A percentile compares a stretch with the other conserved stretches of the same genome.
These are phyloP conservation scores for Spodoptera exigua DNA, from an alignment of 2,888 invertebrate genomes.

Conservation along the genomic window DNA sequence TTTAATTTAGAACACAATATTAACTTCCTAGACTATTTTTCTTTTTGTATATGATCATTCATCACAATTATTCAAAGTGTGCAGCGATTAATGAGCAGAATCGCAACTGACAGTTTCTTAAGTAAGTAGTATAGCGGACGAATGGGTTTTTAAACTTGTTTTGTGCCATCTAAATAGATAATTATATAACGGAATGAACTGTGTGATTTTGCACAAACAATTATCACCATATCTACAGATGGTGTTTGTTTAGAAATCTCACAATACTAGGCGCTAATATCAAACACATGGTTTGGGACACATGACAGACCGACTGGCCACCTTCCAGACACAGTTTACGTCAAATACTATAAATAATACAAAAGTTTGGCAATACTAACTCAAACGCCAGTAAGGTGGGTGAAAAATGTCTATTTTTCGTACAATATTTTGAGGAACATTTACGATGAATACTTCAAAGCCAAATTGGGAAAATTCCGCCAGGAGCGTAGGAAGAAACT, in stretches of 20 bases:
- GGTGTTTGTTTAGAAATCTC: slow-evolving; percentile 23
- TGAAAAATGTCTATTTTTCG: slow-evolving; percentile 11
- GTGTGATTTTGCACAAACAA: slow-evolving; percentile 13
- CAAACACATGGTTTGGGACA: slow-evolving; percentile 43
- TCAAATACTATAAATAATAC: slow-evolving; percentile 76
- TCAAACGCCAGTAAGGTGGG: slow-evolving; percentile 37
- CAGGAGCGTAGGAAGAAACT: not conserved
- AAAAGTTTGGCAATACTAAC: slow-evolving; percentile 74
- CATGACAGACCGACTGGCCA: slow-evolving; percentile 66
- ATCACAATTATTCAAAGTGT: too few species aligned
- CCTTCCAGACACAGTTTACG: slow-evolving; percentile 72
- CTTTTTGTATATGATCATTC: not conserved
- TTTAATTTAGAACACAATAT: slow-evolving; percentile 30
- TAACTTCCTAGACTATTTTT: slow-evolving; percentile 13
- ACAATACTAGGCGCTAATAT: slow-evolving; percentile 35
- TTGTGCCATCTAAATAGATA: too few species aligned
- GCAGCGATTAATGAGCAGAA: too few species aligned
- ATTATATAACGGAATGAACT: not conserved
- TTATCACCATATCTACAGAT: slow-evolving; percentile 19
- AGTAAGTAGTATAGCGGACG: too few species aligned
- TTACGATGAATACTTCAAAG: slow-evolving; percentile 6
- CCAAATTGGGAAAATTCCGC: too few species aligned
- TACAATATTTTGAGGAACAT: slow-evolving; percentile 11
- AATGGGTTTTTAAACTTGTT: too few species aligned
- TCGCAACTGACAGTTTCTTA: too few species aligned